Conservation (phyloP, 2,113 vertebrate genomes). For the Tyto alba region DNA sequence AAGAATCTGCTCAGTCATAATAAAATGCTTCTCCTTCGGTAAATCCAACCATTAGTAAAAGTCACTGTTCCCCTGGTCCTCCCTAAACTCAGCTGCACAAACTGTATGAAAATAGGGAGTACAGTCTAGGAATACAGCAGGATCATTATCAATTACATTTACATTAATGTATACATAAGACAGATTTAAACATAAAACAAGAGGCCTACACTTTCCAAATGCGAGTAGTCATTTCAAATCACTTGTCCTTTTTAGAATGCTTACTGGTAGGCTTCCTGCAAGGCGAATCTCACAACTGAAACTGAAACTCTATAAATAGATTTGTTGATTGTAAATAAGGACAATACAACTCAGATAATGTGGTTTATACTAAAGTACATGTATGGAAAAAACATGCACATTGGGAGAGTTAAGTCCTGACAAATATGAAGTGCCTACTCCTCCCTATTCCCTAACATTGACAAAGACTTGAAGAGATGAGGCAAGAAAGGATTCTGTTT, state of each 20-base stretch:
- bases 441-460: neutral
- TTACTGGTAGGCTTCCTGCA: neutral
- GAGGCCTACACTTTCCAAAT: neutral
- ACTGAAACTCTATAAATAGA: neutral
- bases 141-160: neutral
- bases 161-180: neutral
- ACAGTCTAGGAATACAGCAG: neutral
- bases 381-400: neutral
- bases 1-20: neutral
- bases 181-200: neutral
- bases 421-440: neutral
- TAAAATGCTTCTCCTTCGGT: neutral
- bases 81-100: neutral
- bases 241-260: neutral
- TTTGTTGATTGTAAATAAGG: neutral
- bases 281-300: neutral
- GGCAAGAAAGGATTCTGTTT: neutral
- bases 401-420: neutral
- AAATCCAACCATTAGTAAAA: neutral
- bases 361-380: neutral
- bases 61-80: neutral
- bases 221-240: neutral
- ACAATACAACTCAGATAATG: neutral
- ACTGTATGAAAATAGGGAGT: neutral
- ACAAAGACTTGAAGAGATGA: neutral